Evolutionary conservation across 2,888 invertebrate species (phyloP).

Genomic region (Acanthoscelides obtectus): DNA sequence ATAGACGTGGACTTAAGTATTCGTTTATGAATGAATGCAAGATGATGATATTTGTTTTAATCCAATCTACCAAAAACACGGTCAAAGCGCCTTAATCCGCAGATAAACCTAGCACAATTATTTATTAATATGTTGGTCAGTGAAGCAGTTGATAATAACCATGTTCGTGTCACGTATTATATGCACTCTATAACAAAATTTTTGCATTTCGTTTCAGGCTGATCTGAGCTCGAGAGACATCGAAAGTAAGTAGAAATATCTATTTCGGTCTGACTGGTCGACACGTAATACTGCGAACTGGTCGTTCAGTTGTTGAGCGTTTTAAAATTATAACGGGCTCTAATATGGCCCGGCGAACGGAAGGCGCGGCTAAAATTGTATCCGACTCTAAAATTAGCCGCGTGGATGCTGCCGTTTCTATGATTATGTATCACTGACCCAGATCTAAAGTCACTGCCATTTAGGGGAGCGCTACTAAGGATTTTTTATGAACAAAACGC

Average conservation of each 20-base stretch:
- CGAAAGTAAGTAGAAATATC: conserved; percentile 71
- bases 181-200: not conserved
- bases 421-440: not conserved
- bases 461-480: not conserved
- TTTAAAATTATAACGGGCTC: not conserved
- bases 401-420: not conserved
- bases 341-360: not conserved
- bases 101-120: no score
- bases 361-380: not conserved
- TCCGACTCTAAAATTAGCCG: not conserved
- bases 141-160: not conserved
- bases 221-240: conserved; percentile 83
- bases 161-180: not conserved
- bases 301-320: not conserved
- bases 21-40: no score
- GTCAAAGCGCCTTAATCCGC: no score
- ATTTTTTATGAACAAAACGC: no score
- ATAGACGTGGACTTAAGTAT: no score
- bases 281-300: not conserved
- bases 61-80: no score
- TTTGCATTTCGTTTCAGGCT: conserved; percentile 56
- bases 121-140: not conserved
- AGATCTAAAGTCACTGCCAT: not conserved
- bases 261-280: not conserved
- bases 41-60: no score